Conservation (phyloP, 1,140 invertebrate genomes). For the Leguminivora glycinivorella region DNA sequence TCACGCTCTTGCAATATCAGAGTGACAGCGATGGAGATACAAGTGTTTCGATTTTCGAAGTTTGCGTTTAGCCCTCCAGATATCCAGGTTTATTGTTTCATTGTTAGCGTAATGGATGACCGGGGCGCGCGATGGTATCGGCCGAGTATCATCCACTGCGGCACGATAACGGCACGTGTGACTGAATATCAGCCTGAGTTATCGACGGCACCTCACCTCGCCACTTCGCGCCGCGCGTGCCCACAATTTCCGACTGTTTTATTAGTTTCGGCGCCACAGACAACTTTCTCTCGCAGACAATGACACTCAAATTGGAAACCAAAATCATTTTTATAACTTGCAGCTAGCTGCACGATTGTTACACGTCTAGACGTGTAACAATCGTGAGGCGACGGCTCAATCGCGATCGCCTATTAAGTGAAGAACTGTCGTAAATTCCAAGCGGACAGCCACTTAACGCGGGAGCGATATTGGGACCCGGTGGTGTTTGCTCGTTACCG, state of each 20-base stretch:
- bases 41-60: not conserved
- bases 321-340: slow-evolving; percentile 71
- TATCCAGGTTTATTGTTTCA: slow-evolving; percentile 67
- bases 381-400: slow-evolving; percentile 49
- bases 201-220: slow-evolving; percentile 44
- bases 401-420: slow-evolving; percentile 56
- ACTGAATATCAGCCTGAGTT: slow-evolving; percentile 53
- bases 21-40: not conserved
- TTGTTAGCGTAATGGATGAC: slow-evolving; percentile 69
- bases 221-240: slow-evolving; percentile 51
- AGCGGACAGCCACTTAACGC: slow-evolving; percentile 65
- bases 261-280: slow-evolving; percentile 74
- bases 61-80: slow-evolving; percentile 52
- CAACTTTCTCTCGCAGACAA: slow-evolving; percentile 74
- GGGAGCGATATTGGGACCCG: slow-evolving; percentile 66
- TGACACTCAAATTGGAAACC: slow-evolving; percentile 72
- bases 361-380: slow-evolving; percentile 49
- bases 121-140: slow-evolving; percentile 57
- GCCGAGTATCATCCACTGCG: slow-evolving; percentile 49
- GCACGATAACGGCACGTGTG: slow-evolving; percentile 54
- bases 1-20: not conserved
- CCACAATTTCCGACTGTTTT: slow-evolving; percentile 57
- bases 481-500: slow-evolving; percentile 71
- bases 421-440: slow-evolving; percentile 65
- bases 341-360: too few species aligned